Base-by-base conservation (phyloP, 2,888 invertebrate genomes). In the Linhomoeus sp. region DNA sequence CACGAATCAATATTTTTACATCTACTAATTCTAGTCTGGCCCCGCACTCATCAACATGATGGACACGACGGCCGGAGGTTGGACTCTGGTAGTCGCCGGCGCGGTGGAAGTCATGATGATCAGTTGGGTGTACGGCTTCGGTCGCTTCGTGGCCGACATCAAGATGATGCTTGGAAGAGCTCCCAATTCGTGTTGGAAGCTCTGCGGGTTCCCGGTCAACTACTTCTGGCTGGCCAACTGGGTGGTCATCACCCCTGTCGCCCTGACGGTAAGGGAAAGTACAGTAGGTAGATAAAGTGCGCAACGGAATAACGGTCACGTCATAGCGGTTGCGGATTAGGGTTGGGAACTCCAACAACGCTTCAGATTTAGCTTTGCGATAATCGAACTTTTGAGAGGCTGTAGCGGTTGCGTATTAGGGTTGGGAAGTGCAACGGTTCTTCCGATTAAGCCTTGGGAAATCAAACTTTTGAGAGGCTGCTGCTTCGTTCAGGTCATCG, bases 81-180 rank as follows among this genome's bases (percentile, higher is more conserved):
- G 68, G 52, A 66, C 67, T 12, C 61, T 69, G 14, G 56, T 69
- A 23, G 55, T 68, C 46, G 67, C 70, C 43, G 67, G 67, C n/a
- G 54, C 81, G 52, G 73, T 73, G 22, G 71, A 71, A 53, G 67
- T 67, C 49, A 47, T 69, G 33, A 61, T 66, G 19, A 58, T 71
- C 33, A 57, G 66, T 20, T 71, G 68, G 66, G 62, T 68, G 3
- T 71, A 71, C 54, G 71, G 71, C 64, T 20, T 49, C 9, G 19
- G 37, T 2, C 26, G 48, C 22, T 49, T 49, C 38, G n/a, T 49
- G n/a, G 37, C n/a, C n/a, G 37, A 37, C 19, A 3, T 37, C 12
- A 19, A 37, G 37, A 37, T 42, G 36, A 46, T 46, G 46, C 19
- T 46, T 7, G 46, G 46, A 2, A 19, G 19, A 23, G 3, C 40